Evolutionary conservation across 2,797 vertebrate genomes (phyloP).

Genomic region (Cryptoblepharus egeriae): DNA sequence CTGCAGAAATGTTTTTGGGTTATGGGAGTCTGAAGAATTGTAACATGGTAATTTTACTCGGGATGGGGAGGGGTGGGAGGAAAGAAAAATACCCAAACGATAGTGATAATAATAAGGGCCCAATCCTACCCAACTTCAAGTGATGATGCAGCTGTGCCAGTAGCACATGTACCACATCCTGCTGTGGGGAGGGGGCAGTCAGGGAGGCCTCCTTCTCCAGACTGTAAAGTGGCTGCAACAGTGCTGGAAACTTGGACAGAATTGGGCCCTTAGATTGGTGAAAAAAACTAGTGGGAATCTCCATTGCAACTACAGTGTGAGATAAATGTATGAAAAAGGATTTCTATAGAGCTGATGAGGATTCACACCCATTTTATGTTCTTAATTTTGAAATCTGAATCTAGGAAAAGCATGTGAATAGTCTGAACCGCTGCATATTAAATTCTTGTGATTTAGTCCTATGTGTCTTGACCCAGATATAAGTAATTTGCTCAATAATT

Average conservation of each 20-base stretch:
- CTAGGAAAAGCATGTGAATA: no score
- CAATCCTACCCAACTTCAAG: no score
- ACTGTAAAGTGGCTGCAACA: no score
- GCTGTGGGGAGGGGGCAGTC: no score
- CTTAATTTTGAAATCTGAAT: not conserved
- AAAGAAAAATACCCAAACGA: not conserved
- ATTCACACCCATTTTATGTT: not conserved
- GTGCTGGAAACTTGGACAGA: no score
- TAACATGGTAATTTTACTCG: not conserved
- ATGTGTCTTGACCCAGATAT: not conserved
- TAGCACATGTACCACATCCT: no score
- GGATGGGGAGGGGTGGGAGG: not conserved
- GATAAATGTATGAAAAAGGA: no score
- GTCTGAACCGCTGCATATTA: not conserved
- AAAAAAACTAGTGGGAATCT: not conserved
- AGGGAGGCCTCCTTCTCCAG: no score
- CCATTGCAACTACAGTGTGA: not conserved
- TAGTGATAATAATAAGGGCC: not conserved
- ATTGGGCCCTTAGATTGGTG: not conserved
- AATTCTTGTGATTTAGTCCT: no score
- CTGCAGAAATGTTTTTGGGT: not conserved
- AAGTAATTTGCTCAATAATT: not conserved
- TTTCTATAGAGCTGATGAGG: not conserved
- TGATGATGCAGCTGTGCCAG: no score
- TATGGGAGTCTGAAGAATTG: not conserved